These are phyloP conservation scores for Ferdinandea cuprea DNA, from an alignment of 2,888 invertebrate genomes.

Conservation along the genomic window DNA sequence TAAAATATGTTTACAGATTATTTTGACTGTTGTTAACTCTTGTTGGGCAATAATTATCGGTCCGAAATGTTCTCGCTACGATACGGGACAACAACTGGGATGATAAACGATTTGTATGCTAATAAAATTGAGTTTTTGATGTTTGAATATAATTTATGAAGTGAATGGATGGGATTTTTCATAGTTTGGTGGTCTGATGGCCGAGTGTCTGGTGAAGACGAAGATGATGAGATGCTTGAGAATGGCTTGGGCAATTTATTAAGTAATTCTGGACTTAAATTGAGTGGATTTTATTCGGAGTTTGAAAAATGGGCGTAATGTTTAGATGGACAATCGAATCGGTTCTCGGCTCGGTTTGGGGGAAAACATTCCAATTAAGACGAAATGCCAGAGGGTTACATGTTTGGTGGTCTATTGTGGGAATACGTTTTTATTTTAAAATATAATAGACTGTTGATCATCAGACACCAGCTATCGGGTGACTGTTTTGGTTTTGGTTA, in stretches of 20 bases:
- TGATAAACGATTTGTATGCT: constrained; percentile 75
- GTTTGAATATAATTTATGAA: constrained; percentile 74
- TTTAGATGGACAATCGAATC: constrained; percentile 41
- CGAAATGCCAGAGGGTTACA: constrained; percentile 62
- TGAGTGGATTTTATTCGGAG: constrained; percentile 48
- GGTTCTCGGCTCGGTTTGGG: constrained; percentile 11
- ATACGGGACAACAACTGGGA: constrained; percentile 60
- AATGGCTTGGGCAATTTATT: constrained; percentile 71
- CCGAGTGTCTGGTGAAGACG: constrained; percentile 1
- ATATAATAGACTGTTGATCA: constrained; percentile 62
- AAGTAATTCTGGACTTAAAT: constrained; percentile 60
- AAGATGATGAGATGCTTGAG: constrained; percentile 39
- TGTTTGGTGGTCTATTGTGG: constrained; percentile 65
- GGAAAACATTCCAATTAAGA: constrained; percentile 47
- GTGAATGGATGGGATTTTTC: constrained; percentile 56
- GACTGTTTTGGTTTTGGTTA: constrained; percentile 20
- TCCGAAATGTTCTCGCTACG: constrained; percentile 57
- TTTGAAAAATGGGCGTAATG: constrained; percentile 69
- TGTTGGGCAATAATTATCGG: constrained; percentile 70
- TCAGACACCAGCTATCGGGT: constrained; percentile 42
- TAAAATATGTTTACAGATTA: constrained; percentile 74
- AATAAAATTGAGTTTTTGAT: constrained; percentile 74
- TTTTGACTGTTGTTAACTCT: constrained; percentile 74
- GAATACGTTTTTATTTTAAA: constrained; percentile 42
- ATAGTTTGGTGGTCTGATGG: constrained; percentile 43